Conservation (phyloP, 2,888 invertebrate species). For the Podabrus alpinus region DNA sequence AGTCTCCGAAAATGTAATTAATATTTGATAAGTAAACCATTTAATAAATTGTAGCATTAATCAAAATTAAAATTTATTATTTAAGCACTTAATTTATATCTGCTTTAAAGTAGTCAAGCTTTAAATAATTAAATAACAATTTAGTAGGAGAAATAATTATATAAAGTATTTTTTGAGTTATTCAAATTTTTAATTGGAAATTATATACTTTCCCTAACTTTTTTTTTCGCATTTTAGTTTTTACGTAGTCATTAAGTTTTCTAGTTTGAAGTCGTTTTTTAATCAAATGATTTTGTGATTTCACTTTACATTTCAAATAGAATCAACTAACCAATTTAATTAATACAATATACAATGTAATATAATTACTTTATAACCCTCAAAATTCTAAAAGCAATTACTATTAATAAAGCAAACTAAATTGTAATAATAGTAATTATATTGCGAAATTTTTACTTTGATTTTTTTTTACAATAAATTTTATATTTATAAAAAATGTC, state of each 20-base stretch:
- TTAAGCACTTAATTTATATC: background rate
- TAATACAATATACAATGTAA: background rate
- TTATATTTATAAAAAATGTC: no score
- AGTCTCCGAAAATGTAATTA: background rate
- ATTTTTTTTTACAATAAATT: no score
- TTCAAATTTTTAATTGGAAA: background rate
- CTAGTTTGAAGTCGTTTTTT: no score
- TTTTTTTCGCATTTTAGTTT: background rate
- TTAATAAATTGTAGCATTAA: background rate
- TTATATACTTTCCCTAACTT: background rate
- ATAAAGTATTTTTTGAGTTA: background rate
- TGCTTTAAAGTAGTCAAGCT: background rate
- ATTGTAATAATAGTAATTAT: no score
- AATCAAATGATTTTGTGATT: no score
- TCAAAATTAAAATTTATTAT: background rate
- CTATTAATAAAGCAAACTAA: background rate
- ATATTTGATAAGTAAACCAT: background rate
- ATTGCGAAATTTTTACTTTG: no score
- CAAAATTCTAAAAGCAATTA: background rate
- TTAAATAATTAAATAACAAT: background rate
- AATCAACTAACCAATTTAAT: background rate
- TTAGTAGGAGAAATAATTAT: background rate
- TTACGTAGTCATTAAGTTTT: background rate
- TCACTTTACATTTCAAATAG: background rate
- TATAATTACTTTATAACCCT: background rate